phyloP scores from a whole-genome alignment of 2,797 vertebrate species.

The Hipposideros larvatus region DNA sequence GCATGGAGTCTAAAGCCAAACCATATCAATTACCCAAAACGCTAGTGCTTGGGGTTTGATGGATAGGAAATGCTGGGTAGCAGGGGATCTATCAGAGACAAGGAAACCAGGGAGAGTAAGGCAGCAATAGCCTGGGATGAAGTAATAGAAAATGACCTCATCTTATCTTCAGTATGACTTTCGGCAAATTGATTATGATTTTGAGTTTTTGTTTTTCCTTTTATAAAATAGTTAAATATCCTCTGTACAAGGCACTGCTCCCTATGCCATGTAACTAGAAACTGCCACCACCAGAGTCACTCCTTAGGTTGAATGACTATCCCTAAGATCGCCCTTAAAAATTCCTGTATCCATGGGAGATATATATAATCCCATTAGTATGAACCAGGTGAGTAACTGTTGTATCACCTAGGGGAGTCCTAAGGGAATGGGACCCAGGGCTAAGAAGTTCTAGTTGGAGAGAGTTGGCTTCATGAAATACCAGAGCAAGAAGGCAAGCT shows the following conservation, averaged over 20 bases:
- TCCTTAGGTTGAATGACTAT: not conserved
- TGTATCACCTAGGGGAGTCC: not conserved
- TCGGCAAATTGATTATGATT: constrained; percentile 26
- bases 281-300: not conserved
- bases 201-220: constrained; percentile 18
- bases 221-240: not conserved
- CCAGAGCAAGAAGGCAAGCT: not conserved
- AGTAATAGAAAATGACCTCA: constrained; percentile 45
- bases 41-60: not conserved
- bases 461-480: constrained; percentile 20
- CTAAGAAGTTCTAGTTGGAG: not conserved
- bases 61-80: not conserved
- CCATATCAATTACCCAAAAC: not conserved
- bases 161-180: not conserved
- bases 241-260: not conserved
- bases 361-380: not conserved
- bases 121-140: not conserved
- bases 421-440: not conserved
- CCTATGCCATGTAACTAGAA: not conserved
- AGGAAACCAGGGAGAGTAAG: not conserved
- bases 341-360: not conserved
- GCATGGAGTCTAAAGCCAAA: not conserved
- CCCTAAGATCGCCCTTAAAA: not conserved
- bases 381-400: not conserved
- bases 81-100: not conserved